Percentiles rank a stretch among this genome's conserved stretches.
Evolutionary conservation across 2,888 invertebrate genomes (phyloP).

Genomic region (Apotomis capreana): DNA sequence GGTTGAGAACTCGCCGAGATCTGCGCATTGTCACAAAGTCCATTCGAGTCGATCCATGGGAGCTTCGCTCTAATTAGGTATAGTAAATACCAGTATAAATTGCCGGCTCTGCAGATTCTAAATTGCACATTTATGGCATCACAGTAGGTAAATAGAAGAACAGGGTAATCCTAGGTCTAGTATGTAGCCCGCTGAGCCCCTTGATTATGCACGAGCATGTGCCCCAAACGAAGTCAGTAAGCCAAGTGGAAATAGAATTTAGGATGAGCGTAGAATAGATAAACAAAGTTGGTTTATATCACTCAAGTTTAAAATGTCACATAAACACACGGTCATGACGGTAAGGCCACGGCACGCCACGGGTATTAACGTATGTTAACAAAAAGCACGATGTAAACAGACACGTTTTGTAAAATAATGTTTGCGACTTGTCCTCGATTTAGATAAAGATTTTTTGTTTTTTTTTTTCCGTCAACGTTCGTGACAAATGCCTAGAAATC

Average conservation of each 20-base stretch:
- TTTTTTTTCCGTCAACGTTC: constrained; percentile 5
- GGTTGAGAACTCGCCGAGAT: too few relatives aligned
- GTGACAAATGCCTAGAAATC: constrained; percentile 17
- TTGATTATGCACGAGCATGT: constrained; percentile 39
- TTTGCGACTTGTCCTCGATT: constrained; percentile 32
- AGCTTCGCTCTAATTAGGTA: too few relatives aligned
- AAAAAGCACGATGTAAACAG: constrained; percentile 31
- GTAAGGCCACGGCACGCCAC: constrained; percentile 29
- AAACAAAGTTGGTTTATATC: constrained; percentile 15
- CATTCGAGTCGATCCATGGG: too few relatives aligned
- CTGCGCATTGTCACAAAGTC: too few relatives aligned
- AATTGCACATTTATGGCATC: too few relatives aligned
- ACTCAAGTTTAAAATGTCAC: constrained; percentile 14
- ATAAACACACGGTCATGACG: not conserved
- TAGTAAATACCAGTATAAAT: too few relatives aligned
- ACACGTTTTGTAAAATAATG: constrained; percentile 27
- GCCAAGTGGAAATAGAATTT: constrained; percentile 38
- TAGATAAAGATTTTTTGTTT: constrained; percentile 24
- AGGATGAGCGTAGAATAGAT: constrained; percentile 11
- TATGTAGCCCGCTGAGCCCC: constrained; percentile 8
- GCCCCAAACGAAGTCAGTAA: constrained; percentile 35
- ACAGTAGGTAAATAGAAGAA: not conserved
- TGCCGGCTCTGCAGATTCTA: too few relatives aligned
- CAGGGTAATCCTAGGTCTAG: constrained; percentile 15
- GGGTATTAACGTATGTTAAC: constrained; percentile 27